These are phyloP conservation scores for Aurelia aurita DNA, from an alignment of 30 jellyfish, hydroid and myxozoan genomes.

Conservation along the genomic window DNA sequence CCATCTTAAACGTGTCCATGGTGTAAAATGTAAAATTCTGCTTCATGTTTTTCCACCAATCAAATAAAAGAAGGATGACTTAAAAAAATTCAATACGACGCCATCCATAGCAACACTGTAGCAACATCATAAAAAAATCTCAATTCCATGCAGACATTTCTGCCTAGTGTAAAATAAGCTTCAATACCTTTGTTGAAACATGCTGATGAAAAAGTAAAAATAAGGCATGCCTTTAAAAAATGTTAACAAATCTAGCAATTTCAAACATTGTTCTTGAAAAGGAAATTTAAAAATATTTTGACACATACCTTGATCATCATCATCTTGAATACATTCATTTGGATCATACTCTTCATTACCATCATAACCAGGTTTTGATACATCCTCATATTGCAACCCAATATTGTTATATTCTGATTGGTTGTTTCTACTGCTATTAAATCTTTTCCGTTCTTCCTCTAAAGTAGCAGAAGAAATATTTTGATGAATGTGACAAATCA, in stretches of 20 bases:
- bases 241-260: background rate
- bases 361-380: constrained; percentile 33
- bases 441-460: constrained; percentile 85
- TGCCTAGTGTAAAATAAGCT: no score
- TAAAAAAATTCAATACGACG: no score
- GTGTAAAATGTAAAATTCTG: no score
- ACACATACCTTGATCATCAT: constrained; percentile 64
- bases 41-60: no score
- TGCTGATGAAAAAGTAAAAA: no score
- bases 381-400: constrained; percentile 46
- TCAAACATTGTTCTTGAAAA: background rate
- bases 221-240: background rate
- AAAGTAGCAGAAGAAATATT: background rate
- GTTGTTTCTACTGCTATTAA: background rate
- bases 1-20: no score
- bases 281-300: background rate
- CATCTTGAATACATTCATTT: constrained; percentile 45
- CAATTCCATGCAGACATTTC: no score
- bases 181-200: no score
- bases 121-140: no score
- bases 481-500: background rate
- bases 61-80: no score
- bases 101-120: no score
- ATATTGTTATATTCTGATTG: constrained; percentile 11
- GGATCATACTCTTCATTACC: constrained; percentile 89